These are phyloP conservation scores for Pogonomyrmex californicus DNA, from an alignment of 1,140 invertebrate genomes.

Conservation along the genomic window DNA sequence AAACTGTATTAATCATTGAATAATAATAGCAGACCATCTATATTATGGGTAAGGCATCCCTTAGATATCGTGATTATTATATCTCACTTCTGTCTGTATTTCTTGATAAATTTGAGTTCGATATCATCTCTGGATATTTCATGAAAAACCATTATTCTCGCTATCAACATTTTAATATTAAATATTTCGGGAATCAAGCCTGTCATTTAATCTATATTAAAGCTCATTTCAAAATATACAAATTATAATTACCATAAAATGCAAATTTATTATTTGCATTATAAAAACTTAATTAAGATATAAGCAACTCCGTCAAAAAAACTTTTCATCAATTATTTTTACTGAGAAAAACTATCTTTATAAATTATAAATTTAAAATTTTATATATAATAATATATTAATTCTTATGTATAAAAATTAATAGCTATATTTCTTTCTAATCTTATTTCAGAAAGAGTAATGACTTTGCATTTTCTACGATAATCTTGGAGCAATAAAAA, in stretches of 20 bases:
- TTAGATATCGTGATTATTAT: neutral
- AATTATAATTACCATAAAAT: neutral
- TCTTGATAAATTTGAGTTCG: neutral
- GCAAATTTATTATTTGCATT: neutral
- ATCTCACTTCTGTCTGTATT: neutral
- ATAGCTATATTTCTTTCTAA: slow-evolving; percentile 1
- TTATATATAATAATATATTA: neutral
- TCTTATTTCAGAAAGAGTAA: slow-evolving; percentile 3
- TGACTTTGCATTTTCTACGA: slow-evolving; percentile 21
- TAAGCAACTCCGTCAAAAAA: no score
- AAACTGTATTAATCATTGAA: neutral
- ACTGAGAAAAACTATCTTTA: neutral
- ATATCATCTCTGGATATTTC: neutral
- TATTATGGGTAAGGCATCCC: neutral
- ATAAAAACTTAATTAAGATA: neutral
- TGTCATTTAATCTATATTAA: neutral
- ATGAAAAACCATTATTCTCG: neutral
- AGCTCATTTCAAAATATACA: neutral
- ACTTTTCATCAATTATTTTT: neutral
- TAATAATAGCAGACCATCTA: neutral
- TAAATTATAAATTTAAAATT: neutral
- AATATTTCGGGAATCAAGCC: neutral
- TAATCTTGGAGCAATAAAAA: slow-evolving; percentile 17
- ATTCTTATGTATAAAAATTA: neutral
- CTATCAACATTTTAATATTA: neutral